Base-by-base conservation (phyloP, 2,888 invertebrate genomes). In the Phaedon cochleariae region DNA sequence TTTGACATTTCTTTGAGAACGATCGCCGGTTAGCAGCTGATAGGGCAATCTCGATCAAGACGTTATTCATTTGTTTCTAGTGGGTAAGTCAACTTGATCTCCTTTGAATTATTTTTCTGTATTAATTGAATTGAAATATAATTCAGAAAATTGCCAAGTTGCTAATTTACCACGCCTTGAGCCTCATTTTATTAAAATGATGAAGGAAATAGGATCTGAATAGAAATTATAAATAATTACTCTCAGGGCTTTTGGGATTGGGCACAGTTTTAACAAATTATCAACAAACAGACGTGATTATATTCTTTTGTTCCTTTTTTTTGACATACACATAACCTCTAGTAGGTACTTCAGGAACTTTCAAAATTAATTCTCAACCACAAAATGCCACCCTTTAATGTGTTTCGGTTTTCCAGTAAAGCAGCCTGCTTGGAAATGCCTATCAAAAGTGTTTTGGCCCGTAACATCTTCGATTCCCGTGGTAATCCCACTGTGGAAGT, bases 401-500 rank as follows among this genome's bases (percentile, higher is more conserved):
- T 57, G 3, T 17, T 57, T 26, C 45, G 57, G 1, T 41, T 45
- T 57, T 57, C 45, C 29, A 57, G 57, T 41, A 12, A 15, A 41
- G 15, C 12, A 41, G 45, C 22, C 41, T 37, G 46, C 37, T 49
- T 51, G 53, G 46, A 79, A 61, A 97, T 97, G 97, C 90, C 96
- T 67, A 95, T 98, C 85, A 91, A 92, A 84, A 93, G 93, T 71
- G 92, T 98, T 81, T 90, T 92, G 81, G 98, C 98, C 74, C 95
- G 98, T 84, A 96, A 96, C 86, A 98, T 99, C 85, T 99, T 95
- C 84, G 99, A 99, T 87, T 98, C 98, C 65, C 94, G 98, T 84
- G 99, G 99, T 71, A 98, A 99, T 83, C 99, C 99, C 73, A 99
- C 99, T 48, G 97, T 99, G 59, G 99, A 99, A 86, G 99, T 99